Percentiles rank a stretch among this genome's conserved stretches.
phyloP scores from a whole-genome alignment of 2,113 vertebrate genomes.

The Chelonoidis abingdonii region DNA sequence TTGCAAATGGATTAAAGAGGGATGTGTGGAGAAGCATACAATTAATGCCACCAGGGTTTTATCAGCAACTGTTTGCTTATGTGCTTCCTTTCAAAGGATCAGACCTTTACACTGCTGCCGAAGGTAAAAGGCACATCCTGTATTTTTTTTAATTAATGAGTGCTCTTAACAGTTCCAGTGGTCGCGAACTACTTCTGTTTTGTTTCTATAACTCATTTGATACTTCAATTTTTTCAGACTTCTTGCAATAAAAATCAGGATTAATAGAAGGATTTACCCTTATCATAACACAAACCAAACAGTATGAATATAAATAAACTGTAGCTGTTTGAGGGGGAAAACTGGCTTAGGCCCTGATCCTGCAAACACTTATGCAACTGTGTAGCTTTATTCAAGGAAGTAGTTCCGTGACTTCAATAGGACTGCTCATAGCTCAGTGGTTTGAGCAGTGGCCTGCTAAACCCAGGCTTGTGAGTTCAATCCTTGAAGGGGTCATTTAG shows the following conservation, averaged over 20 bases:
- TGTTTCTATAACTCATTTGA: slow-evolving; percentile 76
- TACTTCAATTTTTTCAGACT: slow-evolving; percentile 70
- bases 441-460: too few relatives aligned
- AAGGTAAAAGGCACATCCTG: slow-evolving; percentile 66
- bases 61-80: slow-evolving; percentile 73
- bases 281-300: slow-evolving; percentile 22
- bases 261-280: slow-evolving; percentile 8
- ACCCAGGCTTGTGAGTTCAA: too few relatives aligned
- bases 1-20: slow-evolving; percentile 56
- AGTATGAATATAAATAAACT: slow-evolving; percentile 12
- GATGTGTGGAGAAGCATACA: slow-evolving; percentile 54
- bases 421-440: neutral
- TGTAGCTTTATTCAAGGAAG: neutral
- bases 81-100: slow-evolving; percentile 82
- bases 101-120: slow-evolving; percentile 71
- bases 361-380: neutral
- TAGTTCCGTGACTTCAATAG: neutral
- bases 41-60: slow-evolving; percentile 53
- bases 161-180: slow-evolving; percentile 76
- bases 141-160: slow-evolving; percentile 60
- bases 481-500: too few relatives aligned
- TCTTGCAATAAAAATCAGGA: slow-evolving; percentile 73
- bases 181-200: slow-evolving; percentile 76
- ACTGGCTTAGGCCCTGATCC: slow-evolving; percentile 14
- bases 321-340: neutral